Evolutionary conservation across 2,888 invertebrate genomes (phyloP).

Genomic region (Hirtodrosophila histrioides): DNA sequence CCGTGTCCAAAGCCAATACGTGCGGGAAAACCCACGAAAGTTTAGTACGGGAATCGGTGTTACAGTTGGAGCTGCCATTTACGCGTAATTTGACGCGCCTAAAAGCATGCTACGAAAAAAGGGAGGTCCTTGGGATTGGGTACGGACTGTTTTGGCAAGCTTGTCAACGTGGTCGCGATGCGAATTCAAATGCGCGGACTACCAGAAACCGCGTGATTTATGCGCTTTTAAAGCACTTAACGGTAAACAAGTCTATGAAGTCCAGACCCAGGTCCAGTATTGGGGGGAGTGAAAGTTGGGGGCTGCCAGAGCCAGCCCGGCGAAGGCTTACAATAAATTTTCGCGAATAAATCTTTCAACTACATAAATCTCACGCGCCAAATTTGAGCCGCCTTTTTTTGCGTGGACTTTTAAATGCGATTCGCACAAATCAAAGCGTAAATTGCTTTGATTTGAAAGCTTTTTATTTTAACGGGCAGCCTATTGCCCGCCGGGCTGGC

Average conservation of each 20-base stretch:
- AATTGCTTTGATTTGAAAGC: slow-evolving; percentile 83
- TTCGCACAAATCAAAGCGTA: slow-evolving; percentile 82
- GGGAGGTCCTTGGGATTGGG: slow-evolving; percentile 1
- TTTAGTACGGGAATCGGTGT: slow-evolving; percentile 8
- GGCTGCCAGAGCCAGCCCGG: slow-evolving; percentile 3
- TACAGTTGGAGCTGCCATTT: slow-evolving; percentile 71
- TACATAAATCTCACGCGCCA: slow-evolving; percentile 82
- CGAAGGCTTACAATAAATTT: slow-evolving; percentile 69
- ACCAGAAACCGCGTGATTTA: slow-evolving; percentile 77
- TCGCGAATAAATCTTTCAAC: slow-evolving; percentile 82
- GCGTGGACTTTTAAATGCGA: slow-evolving; percentile 27
- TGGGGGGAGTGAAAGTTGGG: slow-evolving; percentile 13
- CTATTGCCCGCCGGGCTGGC: slow-evolving; percentile 41
- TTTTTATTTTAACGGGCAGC: slow-evolving; percentile 47
- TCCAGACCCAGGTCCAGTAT: slow-evolving; percentile 50
- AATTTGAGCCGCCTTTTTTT: slow-evolving; percentile 63
- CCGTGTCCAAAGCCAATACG: slow-evolving; percentile 9
- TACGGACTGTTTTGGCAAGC: slow-evolving; percentile 47
- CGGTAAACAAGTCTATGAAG: slow-evolving; percentile 78
- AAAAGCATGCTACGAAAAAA: slow-evolving; percentile 50
- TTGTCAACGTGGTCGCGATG: slow-evolving; percentile 69
- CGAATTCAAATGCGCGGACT: slow-evolving; percentile 37
- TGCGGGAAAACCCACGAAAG: neutral
- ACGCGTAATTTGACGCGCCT: slow-evolving; percentile 79
- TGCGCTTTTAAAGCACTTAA: slow-evolving; percentile 82